Percentiles rank a stretch among this genome's conserved stretches.
phyloP scores from a whole-genome alignment of 2,113 vertebrate species.

The Oenanthe melanoleuca region DNA sequence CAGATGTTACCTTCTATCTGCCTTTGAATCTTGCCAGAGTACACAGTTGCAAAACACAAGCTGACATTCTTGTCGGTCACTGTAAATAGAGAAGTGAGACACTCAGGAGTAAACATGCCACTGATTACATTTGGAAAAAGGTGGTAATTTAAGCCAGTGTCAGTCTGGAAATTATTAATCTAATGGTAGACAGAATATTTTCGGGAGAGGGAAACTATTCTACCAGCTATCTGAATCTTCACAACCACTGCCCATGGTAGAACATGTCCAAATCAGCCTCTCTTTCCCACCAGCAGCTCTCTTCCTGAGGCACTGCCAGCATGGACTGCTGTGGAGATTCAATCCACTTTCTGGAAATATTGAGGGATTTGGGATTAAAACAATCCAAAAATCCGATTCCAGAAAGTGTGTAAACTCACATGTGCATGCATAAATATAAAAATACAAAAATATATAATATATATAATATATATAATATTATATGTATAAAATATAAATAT shows the following conservation, averaged over 20 bases:
- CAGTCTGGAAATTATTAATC: neutral
- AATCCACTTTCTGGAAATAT: neutral
- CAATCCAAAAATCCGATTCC: neutral
- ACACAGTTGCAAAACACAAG: neutral
- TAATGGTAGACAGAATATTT: neutral
- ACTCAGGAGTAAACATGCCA: neutral
- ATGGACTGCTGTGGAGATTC: neutral
- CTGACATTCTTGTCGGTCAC: neutral
- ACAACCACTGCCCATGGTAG: neutral
- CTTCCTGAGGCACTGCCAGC: neutral
- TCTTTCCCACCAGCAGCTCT: rapidly evolving
- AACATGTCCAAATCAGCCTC: rapidly evolving
- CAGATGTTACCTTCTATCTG: neutral
- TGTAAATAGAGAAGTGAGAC: neutral
- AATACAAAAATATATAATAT: neutral
- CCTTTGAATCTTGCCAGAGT: neutral
- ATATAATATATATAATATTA: too few relatives aligned
- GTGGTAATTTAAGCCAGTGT: neutral
- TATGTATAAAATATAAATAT: too few relatives aligned
- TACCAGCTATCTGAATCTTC: neutral
- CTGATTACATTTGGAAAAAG: neutral
- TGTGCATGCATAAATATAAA: neutral
- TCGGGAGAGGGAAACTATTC: neutral
- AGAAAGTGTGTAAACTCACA: neutral
- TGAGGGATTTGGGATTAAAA: neutral